Base-by-base conservation (phyloP, 2,113 vertebrate species). In the Microtus pennsylvanicus region DNA sequence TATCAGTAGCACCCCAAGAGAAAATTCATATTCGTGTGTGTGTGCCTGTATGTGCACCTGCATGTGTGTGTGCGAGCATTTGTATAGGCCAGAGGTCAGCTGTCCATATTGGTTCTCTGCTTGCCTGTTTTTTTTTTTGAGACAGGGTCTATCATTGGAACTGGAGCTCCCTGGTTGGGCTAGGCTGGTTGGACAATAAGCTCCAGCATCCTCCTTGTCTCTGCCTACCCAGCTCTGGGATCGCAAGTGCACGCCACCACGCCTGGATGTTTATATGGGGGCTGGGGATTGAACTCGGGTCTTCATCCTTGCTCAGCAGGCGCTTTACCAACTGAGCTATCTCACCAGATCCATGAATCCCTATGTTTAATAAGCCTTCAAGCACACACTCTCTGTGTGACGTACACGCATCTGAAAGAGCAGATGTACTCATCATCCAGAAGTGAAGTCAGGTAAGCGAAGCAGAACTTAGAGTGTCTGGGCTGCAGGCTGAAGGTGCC, bases 331-430 rank as follows among this genome's bases (percentile, higher is more conserved):
- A 63, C 81, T 45, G 13, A 17, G 38, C 26, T 42, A 65, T 65
- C 58, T 17, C 26, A 16, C 13, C 58, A 85, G 24, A 61, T 13
- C 42, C 58, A 30, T 47, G 38, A 30, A 45, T 67, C 47, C 42
- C 85, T 58, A 0, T 21, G 16, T 63, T 74, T 52, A 93, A 47
- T n/a, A 65, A 52, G 17, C 21, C n/a, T 65, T 7, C 13, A 42
- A 3, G 28, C 67, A 3, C 30, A 33, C 45, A 22, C 38, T 21
- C 6, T 19, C 38, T 52, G 0, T 0, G 33, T 1, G 26, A 3
- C 0, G 58, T 28, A 14, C 12, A 28, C 35, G 28, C 3, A 0
- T 16, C 80, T 5, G 1, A 12, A 74, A 82, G 12, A 28, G 52
- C 1, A 17, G 81, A 17, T 42, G 55, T 10, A 1, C 7, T 45